These are phyloP conservation scores for Temnothorax unifasciatus DNA, from an alignment of 2,888 invertebrate genomes.

Conservation along the genomic window DNA sequence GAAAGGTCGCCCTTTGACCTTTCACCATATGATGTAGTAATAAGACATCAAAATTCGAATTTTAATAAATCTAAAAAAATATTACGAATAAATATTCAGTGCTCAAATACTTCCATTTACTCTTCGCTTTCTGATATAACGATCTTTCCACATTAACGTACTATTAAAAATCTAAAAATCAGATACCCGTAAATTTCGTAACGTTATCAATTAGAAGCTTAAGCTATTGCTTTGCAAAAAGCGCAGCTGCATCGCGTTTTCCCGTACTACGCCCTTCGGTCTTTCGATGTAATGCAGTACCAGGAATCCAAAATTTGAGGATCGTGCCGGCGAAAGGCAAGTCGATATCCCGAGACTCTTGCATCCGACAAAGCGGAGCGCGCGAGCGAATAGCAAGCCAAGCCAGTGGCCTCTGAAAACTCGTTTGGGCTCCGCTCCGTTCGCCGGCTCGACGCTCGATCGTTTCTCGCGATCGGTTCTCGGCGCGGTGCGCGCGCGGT, in stretches of 20 bases:
- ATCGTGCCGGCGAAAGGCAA: slow-evolving; percentile 21
- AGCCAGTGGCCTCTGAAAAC: slow-evolving; percentile 33
- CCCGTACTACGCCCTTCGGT: slow-evolving; percentile 22
- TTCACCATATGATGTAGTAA: not conserved
- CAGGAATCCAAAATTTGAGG: slow-evolving; percentile 56
- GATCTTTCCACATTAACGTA: not conserved
- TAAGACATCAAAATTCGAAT: not conserved
- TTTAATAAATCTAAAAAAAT: not conserved
- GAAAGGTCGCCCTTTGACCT: not conserved
- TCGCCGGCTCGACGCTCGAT: not conserved
- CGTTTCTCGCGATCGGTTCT: slow-evolving; percentile 19
- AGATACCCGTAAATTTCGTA: not conserved
- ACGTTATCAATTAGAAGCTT: not conserved
- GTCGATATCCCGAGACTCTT: slow-evolving; percentile 42
- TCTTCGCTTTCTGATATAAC: not conserved
- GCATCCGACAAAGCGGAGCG: slow-evolving; percentile 23
- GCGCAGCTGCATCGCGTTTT: not conserved
- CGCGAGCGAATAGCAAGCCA: not conserved
- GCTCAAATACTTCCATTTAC: not conserved
- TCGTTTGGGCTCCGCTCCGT: slow-evolving; percentile 32
- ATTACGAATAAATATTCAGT: not conserved
- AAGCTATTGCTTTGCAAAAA: not conserved
- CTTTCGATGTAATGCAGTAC: slow-evolving; percentile 40
- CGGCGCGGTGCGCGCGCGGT: not conserved
- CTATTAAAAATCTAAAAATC: not conserved